These are phyloP conservation scores for Chloroceryle inda DNA, from an alignment of 2,797 vertebrate species.

Conservation along the genomic window DNA sequence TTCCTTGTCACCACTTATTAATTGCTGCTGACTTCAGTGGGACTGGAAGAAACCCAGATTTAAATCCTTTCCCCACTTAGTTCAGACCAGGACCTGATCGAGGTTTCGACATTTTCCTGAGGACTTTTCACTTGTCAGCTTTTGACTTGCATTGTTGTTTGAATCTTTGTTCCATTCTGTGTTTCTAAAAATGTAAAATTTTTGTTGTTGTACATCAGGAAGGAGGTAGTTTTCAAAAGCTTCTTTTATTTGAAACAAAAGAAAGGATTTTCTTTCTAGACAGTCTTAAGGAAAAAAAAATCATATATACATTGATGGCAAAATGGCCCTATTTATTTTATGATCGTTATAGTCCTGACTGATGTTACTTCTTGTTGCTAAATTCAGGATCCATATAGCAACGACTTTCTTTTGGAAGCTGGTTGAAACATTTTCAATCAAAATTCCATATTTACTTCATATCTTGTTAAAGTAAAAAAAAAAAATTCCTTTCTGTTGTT, in stretches of 20 bases:
- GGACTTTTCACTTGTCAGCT: background rate
- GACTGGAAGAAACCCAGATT: background rate
- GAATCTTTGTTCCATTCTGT: background rate
- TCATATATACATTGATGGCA: background rate
- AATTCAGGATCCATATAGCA: background rate
- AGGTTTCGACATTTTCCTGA: background rate
- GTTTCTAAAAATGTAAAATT: background rate
- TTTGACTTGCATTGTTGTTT: background rate
- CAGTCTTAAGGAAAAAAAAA: background rate
- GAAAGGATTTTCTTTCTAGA: background rate
- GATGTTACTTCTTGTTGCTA: background rate
- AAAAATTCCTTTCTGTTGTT: background rate
- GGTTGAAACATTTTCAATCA: background rate
- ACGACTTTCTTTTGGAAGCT: background rate
- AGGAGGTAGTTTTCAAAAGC: background rate
- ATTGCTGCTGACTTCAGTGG: background rate
- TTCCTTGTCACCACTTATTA: background rate
- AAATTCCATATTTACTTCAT: background rate
- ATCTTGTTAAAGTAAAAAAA: background rate
- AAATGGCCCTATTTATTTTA: background rate
- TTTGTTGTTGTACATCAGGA: background rate
- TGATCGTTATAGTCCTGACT: background rate
- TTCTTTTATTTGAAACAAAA: background rate
- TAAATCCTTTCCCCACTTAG: background rate
- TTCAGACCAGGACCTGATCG: background rate